Base-by-base conservation (phyloP, 2,888 invertebrate species). In the Ophion costatus region DNA sequence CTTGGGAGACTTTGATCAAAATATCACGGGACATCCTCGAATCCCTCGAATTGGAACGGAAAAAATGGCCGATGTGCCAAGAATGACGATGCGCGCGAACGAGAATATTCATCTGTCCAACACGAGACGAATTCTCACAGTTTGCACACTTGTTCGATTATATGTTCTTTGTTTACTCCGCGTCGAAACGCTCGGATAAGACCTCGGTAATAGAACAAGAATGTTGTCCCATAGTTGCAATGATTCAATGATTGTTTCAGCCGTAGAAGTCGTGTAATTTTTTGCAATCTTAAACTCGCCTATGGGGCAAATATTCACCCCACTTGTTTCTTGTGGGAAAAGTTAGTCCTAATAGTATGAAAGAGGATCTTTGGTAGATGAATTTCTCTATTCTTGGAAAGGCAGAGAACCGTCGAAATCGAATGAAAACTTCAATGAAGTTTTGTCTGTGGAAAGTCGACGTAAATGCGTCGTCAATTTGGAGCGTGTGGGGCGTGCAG, bases 51-150 rank as follows among this genome's bases (percentile, higher is more conserved):
- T 51, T 17, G 14, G 14, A 11, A 45, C 9, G 2, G 45, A 69
- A 63, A 33, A 51, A 20, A 24, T 74, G 33, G 64, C 64, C 5
- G 64, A 64, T 51, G 29, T 20, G 73, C 24, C 38, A 20, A 4
- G 33, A 5, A 22, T 61, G 17, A 73, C 10, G 20, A 71, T 71
- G 71, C 57, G 29, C 59, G 71, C 57, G 29, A 71, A 33, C 57
- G 33, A 61, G 24, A 24, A 17, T 38, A 17, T 56, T 22, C 59
- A 1, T 11, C n/a, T 33, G 10, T 51, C 20, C 24, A 24, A 33
- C 10, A 17, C 24, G 42, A 22, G 20, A 51, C 45, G 9, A n/a
- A 66, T 51, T 17, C 14, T 51, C 17, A 17, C 51, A 51, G 17
- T 51, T 14, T 51, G 17, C 17, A 14, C 17, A 51, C 17, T 51